Base-by-base conservation (phyloP, 2,113 vertebrate species). In the Podiceps cristatus region DNA sequence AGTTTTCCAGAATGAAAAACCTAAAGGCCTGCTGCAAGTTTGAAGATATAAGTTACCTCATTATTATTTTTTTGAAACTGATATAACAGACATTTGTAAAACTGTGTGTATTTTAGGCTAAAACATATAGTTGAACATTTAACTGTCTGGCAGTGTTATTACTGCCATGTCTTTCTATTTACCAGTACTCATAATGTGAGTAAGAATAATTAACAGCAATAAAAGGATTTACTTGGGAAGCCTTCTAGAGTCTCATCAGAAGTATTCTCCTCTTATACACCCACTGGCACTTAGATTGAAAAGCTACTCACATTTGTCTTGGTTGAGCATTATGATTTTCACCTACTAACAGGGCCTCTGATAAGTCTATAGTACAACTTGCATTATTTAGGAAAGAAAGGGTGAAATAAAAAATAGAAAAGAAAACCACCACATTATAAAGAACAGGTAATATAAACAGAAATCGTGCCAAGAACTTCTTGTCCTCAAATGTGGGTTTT, bases 1-100 rank as follows among this genome's bases (percentile, higher is more conserved):
- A 96, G 86, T 96, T 98, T 98, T 97, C 89, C 37, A 86, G 93
- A 97, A 93, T 88, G 53, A 94, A 96, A 97, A 96, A 88, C 53
- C 86, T 84, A 71, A 97, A 98, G 91, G 83, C 87, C 89, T 95
- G 63, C 96, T 97, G 87, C 55, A 95, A 91, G 91, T 97, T 93
- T 96, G 97, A 97, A 98, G 97, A 97, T 87, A 97, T 17, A 98
- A 91, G 64, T 10, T 45, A 91, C 31, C 60, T 93, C 62, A 72
- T 95, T 94, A 94, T 92, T 93, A 93, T 73, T 96, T 84, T 93
- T 94, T 87, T 94, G 90, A 98, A 98, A 97, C 45, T 64, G 91
- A 96, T 97, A 94, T 68, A 82, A 96, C 85, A 93, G 82, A 59
- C 63, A 59, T 98, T 97, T 95, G 77, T 81, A 92, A 97, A 98